These are phyloP conservation scores for Zootoca vivipara DNA, from an alignment of 2,113 vertebrate species.

Conservation along the genomic window DNA sequence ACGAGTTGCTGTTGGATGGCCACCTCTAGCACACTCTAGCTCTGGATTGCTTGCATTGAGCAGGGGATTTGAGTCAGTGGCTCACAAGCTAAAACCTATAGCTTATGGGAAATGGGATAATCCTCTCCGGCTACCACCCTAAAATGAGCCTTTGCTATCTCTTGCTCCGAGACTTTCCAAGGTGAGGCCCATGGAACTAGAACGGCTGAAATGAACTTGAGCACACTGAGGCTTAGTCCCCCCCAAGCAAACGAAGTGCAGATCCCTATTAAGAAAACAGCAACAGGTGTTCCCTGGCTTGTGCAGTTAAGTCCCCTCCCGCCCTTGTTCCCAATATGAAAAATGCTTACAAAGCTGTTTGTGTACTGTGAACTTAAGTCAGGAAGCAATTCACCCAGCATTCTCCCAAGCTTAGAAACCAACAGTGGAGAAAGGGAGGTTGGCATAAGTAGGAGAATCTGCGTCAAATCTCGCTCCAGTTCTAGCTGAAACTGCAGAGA, in stretches of 20 bases:
- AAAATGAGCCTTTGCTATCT: background rate
- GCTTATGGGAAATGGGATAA: background rate
- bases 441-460: background rate
- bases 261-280: background rate
- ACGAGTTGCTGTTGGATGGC: no score
- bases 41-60: no score
- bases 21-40: no score
- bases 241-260: background rate
- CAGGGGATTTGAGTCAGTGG: no score
- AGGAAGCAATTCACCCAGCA: background rate
- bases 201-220: constrained; percentile 2
- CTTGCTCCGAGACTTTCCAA: background rate
- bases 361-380: background rate
- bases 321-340: background rate
- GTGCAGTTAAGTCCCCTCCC: background rate
- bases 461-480: background rate
- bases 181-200: background rate
- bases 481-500: background rate
- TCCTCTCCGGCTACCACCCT: background rate
- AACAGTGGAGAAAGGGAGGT: background rate
- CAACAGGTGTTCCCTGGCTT: background rate
- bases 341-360: background rate
- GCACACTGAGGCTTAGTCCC: background rate
- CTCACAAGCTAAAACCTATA: background rate
- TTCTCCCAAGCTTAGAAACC: background rate